Conservation (phyloP, 2,888 invertebrate genomes). For the Embidobia sp. region DNA sequence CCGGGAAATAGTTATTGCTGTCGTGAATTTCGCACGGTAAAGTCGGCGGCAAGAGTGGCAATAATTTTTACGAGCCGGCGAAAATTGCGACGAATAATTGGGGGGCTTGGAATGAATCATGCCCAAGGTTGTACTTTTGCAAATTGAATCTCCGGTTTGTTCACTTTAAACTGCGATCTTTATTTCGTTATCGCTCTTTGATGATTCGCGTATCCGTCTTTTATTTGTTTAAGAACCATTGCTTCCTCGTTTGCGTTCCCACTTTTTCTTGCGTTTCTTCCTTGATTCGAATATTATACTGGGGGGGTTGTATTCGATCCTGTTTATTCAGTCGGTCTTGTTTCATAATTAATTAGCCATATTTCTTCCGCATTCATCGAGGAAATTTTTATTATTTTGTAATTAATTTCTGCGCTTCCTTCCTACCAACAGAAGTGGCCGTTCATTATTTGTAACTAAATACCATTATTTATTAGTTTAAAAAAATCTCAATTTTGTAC, state of each 20-base stretch:
- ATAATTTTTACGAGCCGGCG: constrained; percentile 22
- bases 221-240: background rate
- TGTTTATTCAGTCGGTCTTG: too few species aligned
- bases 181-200: background rate
- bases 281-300: too few species aligned
- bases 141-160: constrained; percentile 1
- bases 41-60: constrained; percentile 15
- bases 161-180: constrained; percentile 1
- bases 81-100: constrained; percentile 39
- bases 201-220: background rate
- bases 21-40: constrained; percentile 26
- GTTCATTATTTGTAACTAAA: too few species aligned
- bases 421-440: too few species aligned
- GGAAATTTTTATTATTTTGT: too few species aligned
- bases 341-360: too few species aligned
- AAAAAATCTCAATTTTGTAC: too few species aligned
- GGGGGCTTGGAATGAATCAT: constrained; percentile 21
- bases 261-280: too few species aligned
- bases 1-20: constrained; percentile 43
- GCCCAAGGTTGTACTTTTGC: constrained; percentile 7
- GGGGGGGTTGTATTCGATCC: too few species aligned
- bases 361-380: too few species aligned
- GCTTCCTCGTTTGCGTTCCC: background rate
- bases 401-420: too few species aligned
- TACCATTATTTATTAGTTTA: too few species aligned